Percentiles rank a stretch among this genome's conserved stretches.
Evolutionary conservation across 1,140 invertebrate genomes (phyloP).

Genomic region (Drosophila quadrilineata): DNA sequence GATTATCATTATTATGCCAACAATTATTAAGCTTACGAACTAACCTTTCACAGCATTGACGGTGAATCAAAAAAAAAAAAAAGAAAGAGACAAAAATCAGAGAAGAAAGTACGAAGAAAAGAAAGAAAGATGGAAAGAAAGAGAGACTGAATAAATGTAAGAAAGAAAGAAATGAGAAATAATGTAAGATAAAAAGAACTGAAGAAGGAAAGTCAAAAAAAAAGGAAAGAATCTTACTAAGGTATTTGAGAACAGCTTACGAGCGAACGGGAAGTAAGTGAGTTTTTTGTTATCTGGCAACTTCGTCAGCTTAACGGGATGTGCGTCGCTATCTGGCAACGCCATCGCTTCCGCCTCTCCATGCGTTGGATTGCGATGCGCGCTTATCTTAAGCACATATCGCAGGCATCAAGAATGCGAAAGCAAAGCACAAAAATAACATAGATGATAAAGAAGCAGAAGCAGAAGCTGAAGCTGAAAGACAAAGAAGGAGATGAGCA

Average conservation of each 20-base stretch:
- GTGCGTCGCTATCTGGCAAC: slow-evolving; percentile 41
- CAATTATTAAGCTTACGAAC: background rate
- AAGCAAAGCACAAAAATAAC: background rate
- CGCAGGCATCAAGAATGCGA: slow-evolving; percentile 6
- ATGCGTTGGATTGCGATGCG: slow-evolving; percentile 30
- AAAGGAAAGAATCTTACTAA: no score
- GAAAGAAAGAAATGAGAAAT: no score
- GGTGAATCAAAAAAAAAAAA: no score
- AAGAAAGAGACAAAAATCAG: no score
- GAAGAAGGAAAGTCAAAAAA: no score
- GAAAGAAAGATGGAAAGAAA: no score
- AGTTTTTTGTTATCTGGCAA: background rate
- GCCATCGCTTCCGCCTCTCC: slow-evolving; percentile 42
- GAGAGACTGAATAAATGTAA: no score
- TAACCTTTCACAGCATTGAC: background rate
- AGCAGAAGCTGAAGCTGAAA: no score
- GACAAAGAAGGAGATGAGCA: no score
- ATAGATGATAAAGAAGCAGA: background rate
- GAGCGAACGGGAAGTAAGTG: background rate
- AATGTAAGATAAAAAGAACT: no score
- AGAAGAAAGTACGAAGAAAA: no score
- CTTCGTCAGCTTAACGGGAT: slow-evolving; percentile 8
- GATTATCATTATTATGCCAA: slow-evolving; percentile 6
- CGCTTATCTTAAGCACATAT: slow-evolving; percentile 42
- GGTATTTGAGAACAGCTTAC: background rate